Conservation (phyloP, 2,888 invertebrate genomes). For the Latrodectus elegans region DNA sequence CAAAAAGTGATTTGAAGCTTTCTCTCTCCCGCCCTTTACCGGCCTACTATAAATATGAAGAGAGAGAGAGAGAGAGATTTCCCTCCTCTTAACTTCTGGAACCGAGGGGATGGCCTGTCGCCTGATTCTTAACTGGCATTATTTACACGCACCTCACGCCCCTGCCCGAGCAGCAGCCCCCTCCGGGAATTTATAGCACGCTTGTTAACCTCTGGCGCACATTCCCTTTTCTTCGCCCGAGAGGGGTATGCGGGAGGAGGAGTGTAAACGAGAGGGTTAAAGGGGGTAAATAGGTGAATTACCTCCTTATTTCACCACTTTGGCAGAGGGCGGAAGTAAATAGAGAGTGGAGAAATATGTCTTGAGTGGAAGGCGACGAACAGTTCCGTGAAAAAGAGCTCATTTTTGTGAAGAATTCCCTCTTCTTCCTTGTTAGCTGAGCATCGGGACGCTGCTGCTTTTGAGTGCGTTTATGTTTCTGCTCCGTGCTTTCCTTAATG, state of each 20-base stretch:
- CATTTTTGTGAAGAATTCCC: not conserved
- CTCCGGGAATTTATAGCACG: constrained; percentile 35
- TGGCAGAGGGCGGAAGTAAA: not conserved
- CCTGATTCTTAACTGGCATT: constrained; percentile 22
- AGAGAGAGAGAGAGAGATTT: not conserved
- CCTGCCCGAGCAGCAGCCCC: not conserved
- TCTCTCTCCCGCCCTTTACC: not conserved
- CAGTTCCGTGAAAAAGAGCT: not conserved
- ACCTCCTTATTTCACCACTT: constrained; percentile 18
- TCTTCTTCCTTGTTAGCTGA: no score
- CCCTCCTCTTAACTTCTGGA: constrained; percentile 14
- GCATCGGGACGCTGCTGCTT: no score
- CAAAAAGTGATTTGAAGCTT: constrained; percentile 58
- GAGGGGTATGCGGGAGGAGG: constrained; percentile 2
- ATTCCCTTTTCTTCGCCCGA: constrained; percentile 1
- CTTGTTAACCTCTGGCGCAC: constrained; percentile 26
- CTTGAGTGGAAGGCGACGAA: not conserved
- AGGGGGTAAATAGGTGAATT: constrained; percentile 2
- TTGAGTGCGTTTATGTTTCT: no score
- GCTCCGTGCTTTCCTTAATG: no score
- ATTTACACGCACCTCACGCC: constrained; percentile 27
- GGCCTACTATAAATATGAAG: constrained; percentile 16
- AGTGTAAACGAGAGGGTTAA: constrained; percentile 10
- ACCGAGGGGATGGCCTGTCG: constrained; percentile 11
- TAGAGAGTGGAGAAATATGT: not conserved